Evolutionary conservation across 2,888 invertebrate genomes (phyloP), one percentile per base, ranked within the genome.

Genomic region (Bellardia pandia): DNA sequence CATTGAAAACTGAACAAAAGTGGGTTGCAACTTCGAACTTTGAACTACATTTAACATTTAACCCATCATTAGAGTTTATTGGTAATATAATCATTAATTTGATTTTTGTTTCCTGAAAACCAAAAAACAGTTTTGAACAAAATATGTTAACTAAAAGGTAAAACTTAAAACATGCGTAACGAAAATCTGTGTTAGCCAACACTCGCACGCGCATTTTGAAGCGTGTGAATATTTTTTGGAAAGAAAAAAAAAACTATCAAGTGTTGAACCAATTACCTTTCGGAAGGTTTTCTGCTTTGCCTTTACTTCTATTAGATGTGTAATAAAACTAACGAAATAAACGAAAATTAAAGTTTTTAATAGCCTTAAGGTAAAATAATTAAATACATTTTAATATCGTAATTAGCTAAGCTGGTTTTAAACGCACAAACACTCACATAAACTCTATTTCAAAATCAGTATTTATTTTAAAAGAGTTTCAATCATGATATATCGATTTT

Each of bases 321-420:
- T 72, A 72, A 72, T 72, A 56, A 56, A 72, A 72, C 40, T 40
- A 72, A 56, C 37, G 37, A 56, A 72, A 72, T 40, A n/a, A 72
- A 56, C 37, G 37, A 71, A 72, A 56, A 56, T 72, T 72, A 33
- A 72, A 71, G 11, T 66, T 66, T 66, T 66, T 16, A 66, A 42
- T 11, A 66, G 66, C 42, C 23, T 66, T 23, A 66, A 66, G 66
- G 66, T 66, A 42, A 66, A n/a, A 66, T 66, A 66, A 53, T 40
- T 13, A 58, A 58, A 58, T 58, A 58, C 23, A 23, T 30, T 58
- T 58, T 58, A 58, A 58, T 58, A 58, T 58, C 7, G 11, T 30
- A 58, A 30, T 58, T 58, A 58, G 58, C 58, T 30, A 58, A 58
- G 58, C 58, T 58, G 30, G 58, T 30, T 58, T 58, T 13, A 48